Conservation (phyloP, 2,888 invertebrate species). For the Horisme vitalbata region DNA sequence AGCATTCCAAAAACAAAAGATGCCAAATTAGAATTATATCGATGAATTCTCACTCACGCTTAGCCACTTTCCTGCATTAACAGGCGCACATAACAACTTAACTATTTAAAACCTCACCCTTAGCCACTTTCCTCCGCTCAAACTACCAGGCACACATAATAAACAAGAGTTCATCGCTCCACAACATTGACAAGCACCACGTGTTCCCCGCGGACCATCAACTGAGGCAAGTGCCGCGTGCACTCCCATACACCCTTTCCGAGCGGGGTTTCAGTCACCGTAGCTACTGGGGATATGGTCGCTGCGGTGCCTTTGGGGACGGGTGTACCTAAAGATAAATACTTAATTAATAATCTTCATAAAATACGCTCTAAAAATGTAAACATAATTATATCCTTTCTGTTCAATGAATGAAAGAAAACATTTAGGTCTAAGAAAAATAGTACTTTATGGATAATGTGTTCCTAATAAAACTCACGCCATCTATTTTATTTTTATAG, state of each 20-base stretch:
- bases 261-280: constrained; percentile 79
- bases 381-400: too few species aligned
- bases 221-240: constrained; percentile 85
- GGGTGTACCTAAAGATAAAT: constrained; percentile 52
- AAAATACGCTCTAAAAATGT: neutral
- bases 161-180: constrained; percentile 43
- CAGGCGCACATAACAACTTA: too few species aligned
- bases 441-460: too few species aligned
- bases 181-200: constrained; percentile 83
- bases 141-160: constrained; percentile 18
- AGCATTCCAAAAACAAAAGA: too few species aligned
- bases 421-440: too few species aligned
- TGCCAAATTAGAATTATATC: too few species aligned
- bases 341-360: neutral
- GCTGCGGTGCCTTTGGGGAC: constrained; percentile 66
- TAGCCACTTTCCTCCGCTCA: neutral
- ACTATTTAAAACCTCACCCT: too few species aligned
- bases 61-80: too few species aligned
- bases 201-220: constrained; percentile 90
- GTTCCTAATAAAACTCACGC: too few species aligned
- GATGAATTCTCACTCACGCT: too few species aligned
- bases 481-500: too few species aligned
- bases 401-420: too few species aligned
- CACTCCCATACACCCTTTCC: constrained; percentile 86
- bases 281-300: constrained; percentile 77